Conservation (phyloP, 2,797 vertebrate genomes). For the Karalla daura region DNA sequence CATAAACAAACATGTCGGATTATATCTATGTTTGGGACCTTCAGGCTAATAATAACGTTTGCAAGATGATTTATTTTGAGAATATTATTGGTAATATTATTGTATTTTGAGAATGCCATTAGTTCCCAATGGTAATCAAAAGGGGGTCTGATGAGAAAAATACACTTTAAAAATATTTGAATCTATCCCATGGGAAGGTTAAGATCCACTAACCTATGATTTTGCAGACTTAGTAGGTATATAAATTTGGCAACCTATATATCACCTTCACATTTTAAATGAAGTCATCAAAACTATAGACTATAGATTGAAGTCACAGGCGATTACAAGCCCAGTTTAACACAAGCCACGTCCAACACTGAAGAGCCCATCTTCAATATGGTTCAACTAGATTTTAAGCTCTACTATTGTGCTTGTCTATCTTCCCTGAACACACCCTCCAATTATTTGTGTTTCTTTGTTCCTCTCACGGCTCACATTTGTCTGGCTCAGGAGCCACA, state of each 20-base stretch:
- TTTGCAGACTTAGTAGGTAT: background rate
- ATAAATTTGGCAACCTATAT: background rate
- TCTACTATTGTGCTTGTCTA: background rate
- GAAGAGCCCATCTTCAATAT: background rate
- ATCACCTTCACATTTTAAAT: background rate
- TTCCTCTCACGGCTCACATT: slow-evolving; percentile 38
- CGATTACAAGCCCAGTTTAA: background rate
- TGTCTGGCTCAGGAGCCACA: slow-evolving; percentile 38
- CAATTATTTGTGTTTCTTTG: slow-evolving; percentile 11
- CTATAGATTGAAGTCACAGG: no score
- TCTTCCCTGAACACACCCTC: background rate
- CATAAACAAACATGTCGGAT: no score
- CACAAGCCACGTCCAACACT: background rate
- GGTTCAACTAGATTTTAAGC: background rate
- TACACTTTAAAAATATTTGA: background rate
- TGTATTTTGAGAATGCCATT: no score
- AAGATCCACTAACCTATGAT: background rate
- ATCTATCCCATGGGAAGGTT: no score
- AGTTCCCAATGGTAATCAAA: background rate
- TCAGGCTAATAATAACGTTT: no score
- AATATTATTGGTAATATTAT: no score
- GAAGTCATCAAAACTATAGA: background rate
- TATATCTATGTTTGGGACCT: no score
- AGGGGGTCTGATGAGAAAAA: background rate
- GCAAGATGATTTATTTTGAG: no score